These are phyloP conservation scores for Zaprionus vittiger DNA, from an alignment of 1,140 invertebrate genomes.

Conservation along the genomic window DNA sequence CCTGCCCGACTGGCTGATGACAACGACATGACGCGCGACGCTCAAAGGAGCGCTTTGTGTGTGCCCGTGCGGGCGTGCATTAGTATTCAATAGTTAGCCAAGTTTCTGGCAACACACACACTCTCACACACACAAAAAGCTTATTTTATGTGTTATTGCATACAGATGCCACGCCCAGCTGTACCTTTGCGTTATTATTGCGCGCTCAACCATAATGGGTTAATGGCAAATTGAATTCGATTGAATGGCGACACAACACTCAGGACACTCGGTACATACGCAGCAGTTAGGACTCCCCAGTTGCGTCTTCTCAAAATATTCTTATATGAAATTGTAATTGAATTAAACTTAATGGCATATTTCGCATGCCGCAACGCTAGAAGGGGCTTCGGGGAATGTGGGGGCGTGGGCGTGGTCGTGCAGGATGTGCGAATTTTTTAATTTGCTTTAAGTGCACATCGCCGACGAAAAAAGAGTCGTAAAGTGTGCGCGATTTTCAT, in stretches of 20 bases:
- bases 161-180: slow-evolving; percentile 48
- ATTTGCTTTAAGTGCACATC: slow-evolving; percentile 68
- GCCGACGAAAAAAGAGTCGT: slow-evolving; percentile 55
- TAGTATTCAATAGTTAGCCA: slow-evolving; percentile 77
- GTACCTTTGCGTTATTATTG: slow-evolving; percentile 66
- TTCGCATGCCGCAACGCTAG: slow-evolving; percentile 56
- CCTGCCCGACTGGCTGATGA: slow-evolving; percentile 33
- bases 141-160: slow-evolving; percentile 79
- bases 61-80: slow-evolving; percentile 56
- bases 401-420: slow-evolving; percentile 30
- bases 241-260: slow-evolving; percentile 52
- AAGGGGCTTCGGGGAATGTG: background rate
- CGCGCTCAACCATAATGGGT: slow-evolving; percentile 77
- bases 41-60: slow-evolving; percentile 75
- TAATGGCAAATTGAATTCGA: slow-evolving; percentile 80
- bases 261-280: too few species aligned
- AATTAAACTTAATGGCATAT: slow-evolving; percentile 83
- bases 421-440: slow-evolving; percentile 62
- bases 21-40: slow-evolving; percentile 29
- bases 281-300: background rate
- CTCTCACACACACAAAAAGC: slow-evolving; percentile 14
- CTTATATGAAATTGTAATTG: slow-evolving; percentile 78
- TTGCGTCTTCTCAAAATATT: slow-evolving; percentile 51
- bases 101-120: slow-evolving; percentile 26
- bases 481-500: slow-evolving; percentile 69